Percentiles rank a stretch among this genome's conserved stretches.
phyloP scores from a whole-genome alignment of 1,140 invertebrate species.

The Homalodisca vitripennis region DNA sequence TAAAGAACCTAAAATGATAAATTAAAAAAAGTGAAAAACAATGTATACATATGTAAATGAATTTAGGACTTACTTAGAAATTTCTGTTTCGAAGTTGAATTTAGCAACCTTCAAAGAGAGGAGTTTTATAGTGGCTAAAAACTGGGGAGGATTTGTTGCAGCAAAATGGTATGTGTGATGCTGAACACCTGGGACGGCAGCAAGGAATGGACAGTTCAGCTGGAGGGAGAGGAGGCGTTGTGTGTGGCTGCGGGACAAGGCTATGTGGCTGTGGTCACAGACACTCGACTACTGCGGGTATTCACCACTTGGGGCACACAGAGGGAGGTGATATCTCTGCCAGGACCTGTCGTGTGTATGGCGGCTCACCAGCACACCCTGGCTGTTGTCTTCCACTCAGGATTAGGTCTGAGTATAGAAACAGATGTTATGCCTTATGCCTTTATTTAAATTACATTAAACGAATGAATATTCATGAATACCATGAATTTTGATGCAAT shows the following conservation, averaged over 20 bases:
- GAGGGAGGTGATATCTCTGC: conserved; percentile 69
- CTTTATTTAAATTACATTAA: too few relatives aligned
- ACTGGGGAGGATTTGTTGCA: too few relatives aligned
- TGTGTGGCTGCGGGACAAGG: conserved; percentile 69
- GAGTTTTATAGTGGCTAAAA: too few relatives aligned
- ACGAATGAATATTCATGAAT: too few relatives aligned
- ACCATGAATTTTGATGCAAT: too few relatives aligned
- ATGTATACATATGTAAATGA: too few relatives aligned
- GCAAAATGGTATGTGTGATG: conserved; percentile 28
- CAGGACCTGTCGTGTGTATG: conserved; percentile 70
- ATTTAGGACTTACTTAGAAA: too few relatives aligned
- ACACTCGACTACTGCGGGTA: conserved; percentile 69
- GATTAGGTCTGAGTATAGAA: conserved; percentile 50
- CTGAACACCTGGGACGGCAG: conserved; percentile 24
- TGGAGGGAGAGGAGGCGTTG: conserved; percentile 74
- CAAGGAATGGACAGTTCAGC: conserved; percentile 85
- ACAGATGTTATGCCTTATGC: too few relatives aligned
- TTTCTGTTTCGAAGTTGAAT: too few relatives aligned
- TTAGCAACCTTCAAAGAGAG: too few relatives aligned
- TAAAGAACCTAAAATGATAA: too few relatives aligned
- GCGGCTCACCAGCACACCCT: conserved; percentile 67
- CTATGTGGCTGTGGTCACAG: conserved; percentile 78
- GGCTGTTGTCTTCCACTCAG: conserved; percentile 74
- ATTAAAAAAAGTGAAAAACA: too few relatives aligned
- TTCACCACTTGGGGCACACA: conserved; percentile 85